phyloP scores from a whole-genome alignment of 2,797 vertebrate species.

The Okamejei kenojei region DNA sequence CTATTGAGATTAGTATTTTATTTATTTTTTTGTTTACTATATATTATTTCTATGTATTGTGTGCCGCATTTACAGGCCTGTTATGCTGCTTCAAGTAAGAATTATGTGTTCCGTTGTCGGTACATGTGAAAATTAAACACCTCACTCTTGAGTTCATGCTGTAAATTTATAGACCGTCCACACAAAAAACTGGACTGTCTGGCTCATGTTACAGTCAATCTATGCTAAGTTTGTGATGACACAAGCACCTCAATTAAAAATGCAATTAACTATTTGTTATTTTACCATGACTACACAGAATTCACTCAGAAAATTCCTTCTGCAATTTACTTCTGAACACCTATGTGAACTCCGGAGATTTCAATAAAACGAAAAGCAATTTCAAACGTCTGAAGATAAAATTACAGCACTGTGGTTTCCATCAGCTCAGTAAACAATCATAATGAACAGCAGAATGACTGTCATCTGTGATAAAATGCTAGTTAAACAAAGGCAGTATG shows the following conservation, averaged over 20 bases:
- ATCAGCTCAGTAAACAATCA: conserved; percentile 63
- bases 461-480: conserved; percentile 56
- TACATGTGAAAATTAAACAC: no score
- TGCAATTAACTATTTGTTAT: neutral
- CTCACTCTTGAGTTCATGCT: neutral
- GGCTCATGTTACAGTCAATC: neutral
- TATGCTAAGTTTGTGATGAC: neutral
- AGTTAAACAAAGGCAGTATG: conserved; percentile 62
- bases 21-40: no score
- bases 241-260: neutral
- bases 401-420: conserved; percentile 44
- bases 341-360: neutral
- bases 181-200: neutral
- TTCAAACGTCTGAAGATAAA: conserved; percentile 37
- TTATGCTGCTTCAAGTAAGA: no score
- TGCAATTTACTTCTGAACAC: conserved; percentile 8
- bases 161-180: neutral
- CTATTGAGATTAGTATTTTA: no score
- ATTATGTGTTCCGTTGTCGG: no score
- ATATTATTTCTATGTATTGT: no score
- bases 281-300: neutral
- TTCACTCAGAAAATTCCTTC: neutral
- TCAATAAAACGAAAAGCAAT: conserved; percentile 35
- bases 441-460: conserved; percentile 48
- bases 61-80: no score